Conservation (phyloP, 2,888 invertebrate species). For the Caradrina kadenii region DNA sequence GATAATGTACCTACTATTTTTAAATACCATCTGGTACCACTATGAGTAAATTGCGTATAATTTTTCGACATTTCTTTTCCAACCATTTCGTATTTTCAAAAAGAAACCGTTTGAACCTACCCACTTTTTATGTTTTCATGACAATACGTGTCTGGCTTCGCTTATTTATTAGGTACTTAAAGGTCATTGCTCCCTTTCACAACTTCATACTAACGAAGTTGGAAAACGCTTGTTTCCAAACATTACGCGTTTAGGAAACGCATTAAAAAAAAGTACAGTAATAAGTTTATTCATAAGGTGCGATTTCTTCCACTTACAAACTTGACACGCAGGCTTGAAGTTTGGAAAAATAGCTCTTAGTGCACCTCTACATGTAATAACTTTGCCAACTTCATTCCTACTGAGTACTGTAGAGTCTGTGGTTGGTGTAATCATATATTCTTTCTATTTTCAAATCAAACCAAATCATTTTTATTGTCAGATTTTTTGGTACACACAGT, state of each 20-base stretch:
- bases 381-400: no score
- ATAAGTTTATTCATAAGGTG: not conserved
- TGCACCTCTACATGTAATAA: no score
- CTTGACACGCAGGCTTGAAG: not conserved
- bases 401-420: no score
- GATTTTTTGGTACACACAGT: no score
- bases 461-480: no score
- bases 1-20: not conserved
- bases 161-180: not conserved
- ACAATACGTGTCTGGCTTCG: not conserved
- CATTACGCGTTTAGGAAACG: not conserved
- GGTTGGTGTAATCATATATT: no score
- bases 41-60: not conserved
- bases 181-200: slow-evolving; percentile 33
- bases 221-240: slow-evolving; percentile 28
- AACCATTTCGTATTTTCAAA: no score
- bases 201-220: slow-evolving; percentile 14
- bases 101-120: no score
- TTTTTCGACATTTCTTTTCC: no score
- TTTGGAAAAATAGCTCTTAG: no score
- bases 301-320: not conserved
- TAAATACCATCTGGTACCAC: not conserved
- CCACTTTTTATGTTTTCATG: not conserved
- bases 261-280: not conserved
- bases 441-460: no score